Conservation (phyloP, 2,888 invertebrate species). For the Xestia c-nigrum region DNA sequence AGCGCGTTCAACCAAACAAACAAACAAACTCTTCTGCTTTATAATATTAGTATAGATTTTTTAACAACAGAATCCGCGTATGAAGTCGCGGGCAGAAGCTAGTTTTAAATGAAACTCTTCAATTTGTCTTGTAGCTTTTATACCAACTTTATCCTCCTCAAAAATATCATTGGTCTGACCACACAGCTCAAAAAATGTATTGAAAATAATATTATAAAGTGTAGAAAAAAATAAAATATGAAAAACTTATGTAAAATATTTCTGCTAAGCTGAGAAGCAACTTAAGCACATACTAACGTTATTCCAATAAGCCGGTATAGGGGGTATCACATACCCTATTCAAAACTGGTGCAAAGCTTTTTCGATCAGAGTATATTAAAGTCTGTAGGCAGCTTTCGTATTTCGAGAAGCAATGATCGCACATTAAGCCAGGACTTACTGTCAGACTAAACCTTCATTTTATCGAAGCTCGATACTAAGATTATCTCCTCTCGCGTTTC, state of each 20-base stretch:
- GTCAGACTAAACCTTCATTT: constrained; percentile 42
- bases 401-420: constrained; percentile 42
- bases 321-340: constrained; percentile 1
- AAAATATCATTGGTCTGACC: not conserved
- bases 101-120: too few species aligned
- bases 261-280: constrained; percentile 6
- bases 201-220: not conserved
- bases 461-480: constrained; percentile 54
- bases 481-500: constrained; percentile 51
- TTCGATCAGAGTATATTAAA: constrained; percentile 15
- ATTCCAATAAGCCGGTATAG: not conserved
- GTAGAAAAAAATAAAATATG: too few species aligned
- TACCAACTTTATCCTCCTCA: not conserved
- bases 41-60: too few species aligned
- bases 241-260: not conserved
- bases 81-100: too few species aligned
- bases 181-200: not conserved
- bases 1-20: too few species aligned
- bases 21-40: too few species aligned
- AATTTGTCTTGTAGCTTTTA: not conserved
- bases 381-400: constrained; percentile 25
- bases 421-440: constrained; percentile 60
- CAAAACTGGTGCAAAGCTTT: constrained; percentile 11
- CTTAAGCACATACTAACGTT: constrained; percentile 10
- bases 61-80: too few species aligned